phyloP scores from a whole-genome alignment of 2,797 vertebrate genomes.

The Tolypeutes matacus region DNA sequence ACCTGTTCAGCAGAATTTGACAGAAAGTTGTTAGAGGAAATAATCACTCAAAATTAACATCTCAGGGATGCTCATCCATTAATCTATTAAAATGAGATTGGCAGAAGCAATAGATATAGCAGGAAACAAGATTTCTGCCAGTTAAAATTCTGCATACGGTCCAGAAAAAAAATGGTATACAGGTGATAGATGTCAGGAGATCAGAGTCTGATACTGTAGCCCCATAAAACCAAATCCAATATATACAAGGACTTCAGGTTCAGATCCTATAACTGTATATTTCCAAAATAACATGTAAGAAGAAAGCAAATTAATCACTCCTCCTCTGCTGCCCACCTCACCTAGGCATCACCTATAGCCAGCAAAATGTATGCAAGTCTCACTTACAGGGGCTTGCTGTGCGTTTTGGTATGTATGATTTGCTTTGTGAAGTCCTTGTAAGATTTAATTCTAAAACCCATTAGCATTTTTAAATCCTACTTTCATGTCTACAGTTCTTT shows the following conservation, averaged over 20 bases:
- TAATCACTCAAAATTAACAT: constrained; percentile 69
- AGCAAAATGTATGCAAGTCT: constrained; percentile 43
- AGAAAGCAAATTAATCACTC: constrained; percentile 15
- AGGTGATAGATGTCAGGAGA: constrained; percentile 31
- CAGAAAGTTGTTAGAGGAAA: constrained; percentile 79
- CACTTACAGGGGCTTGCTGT: neutral
- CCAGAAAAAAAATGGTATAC: neutral
- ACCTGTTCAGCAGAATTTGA: constrained; percentile 59
- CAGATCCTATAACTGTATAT: neutral
- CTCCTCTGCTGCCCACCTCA: neutral
- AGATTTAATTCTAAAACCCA: constrained; percentile 56
- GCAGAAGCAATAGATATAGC: constrained; percentile 69
- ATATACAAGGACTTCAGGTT: constrained; percentile 32
- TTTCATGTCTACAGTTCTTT: constrained; percentile 44
- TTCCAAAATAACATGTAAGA: neutral
- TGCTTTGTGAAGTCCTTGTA: constrained; percentile 33
- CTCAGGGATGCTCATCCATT: constrained; percentile 42
- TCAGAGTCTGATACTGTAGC: neutral
- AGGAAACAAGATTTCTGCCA: constrained; percentile 55
- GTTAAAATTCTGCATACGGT: constrained; percentile 40
- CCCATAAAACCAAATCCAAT: constrained; percentile 22
- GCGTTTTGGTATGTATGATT: neutral
- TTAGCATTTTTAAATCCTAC: constrained; percentile 34
- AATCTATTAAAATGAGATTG: constrained; percentile 69
- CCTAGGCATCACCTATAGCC: neutral